phyloP scores from a whole-genome alignment of 2,888 invertebrate species.

The Diplolepis rosae region DNA sequence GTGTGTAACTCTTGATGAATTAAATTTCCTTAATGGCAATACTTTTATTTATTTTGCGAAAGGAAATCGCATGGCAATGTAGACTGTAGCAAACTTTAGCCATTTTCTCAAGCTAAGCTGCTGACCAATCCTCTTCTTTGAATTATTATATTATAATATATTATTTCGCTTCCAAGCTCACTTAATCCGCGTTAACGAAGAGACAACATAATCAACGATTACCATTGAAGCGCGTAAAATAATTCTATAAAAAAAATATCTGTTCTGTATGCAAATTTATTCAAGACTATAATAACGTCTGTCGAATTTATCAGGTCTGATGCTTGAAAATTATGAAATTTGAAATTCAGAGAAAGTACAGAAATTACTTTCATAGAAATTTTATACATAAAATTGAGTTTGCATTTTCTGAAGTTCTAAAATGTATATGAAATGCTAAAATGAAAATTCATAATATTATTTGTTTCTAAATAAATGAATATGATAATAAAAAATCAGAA shows the following conservation, averaged over 20 bases:
- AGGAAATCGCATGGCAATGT: neutral
- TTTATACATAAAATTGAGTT: no score
- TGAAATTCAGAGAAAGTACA: no score
- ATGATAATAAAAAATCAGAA: no score
- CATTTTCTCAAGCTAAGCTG: neutral
- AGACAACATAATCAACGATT: neutral
- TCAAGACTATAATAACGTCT: no score
- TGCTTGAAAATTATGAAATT: no score
- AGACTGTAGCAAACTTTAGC: neutral
- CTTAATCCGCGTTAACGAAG: neutral
- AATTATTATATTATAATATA: neutral
- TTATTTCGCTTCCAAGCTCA: neutral
- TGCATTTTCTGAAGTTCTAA: no score
- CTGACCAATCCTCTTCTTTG: neutral
- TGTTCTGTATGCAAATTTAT: neutral
- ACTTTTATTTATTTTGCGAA: neutral
- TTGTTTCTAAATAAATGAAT: no score
- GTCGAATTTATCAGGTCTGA: no score
- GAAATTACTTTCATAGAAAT: no score
- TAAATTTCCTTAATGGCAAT: neutral
- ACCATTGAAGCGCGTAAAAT: neutral
- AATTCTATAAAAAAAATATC: neutral
- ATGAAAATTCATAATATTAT: no score
- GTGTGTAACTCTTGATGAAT: neutral
- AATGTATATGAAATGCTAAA: no score